Base-by-base conservation (phyloP, 2,888 invertebrate genomes). In the Chrysomela aeneicollis region DNA sequence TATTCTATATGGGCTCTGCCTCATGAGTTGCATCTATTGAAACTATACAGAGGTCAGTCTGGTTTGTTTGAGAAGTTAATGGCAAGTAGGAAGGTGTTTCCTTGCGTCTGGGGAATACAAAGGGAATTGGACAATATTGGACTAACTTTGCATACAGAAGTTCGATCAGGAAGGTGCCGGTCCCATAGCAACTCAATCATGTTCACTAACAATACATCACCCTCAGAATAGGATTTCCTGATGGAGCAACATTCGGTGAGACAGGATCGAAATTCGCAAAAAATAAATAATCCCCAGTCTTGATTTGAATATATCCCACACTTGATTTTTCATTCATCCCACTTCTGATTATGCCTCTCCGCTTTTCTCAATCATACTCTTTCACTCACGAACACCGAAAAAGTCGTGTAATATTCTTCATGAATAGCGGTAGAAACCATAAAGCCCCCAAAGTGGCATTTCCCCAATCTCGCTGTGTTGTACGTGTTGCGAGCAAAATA, bases 401-500 rank as follows among this genome's bases (percentile, higher is more conserved):
- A 10, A 46, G 46, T 3, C 15, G 42, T 42, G 42, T 42, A 42
- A 57, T 26, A 57, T 57, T 57, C 42, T 30, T 57, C 57, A 57
- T 26, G 37, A 51, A 55, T 47, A 22, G 59, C 59, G 57, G 61
- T 66, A 62, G 55, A 62, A 62, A 66, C 57, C 63, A 67, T 67
- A 64, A 67, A 67, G 63, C 47, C 61, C 32, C 63, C 32, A 66
- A 62, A 66, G 59, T 63, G 58, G 52, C 51, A 55, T 50, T 63
- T 57, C 59, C 66, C 66, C 63, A 54, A 54, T 61, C 61, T 64
- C 61, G 55, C 63, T 68, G 59, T 63, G 65, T 62, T 66, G 66
- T 62, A 70, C 67, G 69, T 68, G 70, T 70, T 64, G 70, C 63
- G 60, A 63, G 66, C 67, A 67, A 72, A 73, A 73, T 73, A 73